Evolutionary conservation across 2,888 invertebrate species (phyloP).

Genomic region (Panzeria rudis): DNA sequence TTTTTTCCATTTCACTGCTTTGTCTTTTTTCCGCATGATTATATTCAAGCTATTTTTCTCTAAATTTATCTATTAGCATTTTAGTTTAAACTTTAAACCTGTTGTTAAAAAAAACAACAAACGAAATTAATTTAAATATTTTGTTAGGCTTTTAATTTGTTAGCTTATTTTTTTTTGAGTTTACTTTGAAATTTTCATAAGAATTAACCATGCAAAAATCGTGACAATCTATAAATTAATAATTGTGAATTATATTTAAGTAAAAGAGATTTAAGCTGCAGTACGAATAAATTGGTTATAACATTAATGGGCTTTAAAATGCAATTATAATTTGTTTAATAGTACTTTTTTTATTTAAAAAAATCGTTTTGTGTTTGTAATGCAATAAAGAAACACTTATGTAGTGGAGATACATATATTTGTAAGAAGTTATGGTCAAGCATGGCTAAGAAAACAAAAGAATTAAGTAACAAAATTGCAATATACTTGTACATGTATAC

Average conservation of each 20-base stretch:
- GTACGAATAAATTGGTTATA: constrained; percentile 37
- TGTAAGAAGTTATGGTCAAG: too few species aligned
- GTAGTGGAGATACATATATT: too few species aligned
- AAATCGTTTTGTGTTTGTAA: too few species aligned
- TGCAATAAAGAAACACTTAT: too few species aligned
- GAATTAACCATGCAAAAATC: constrained; percentile 61
- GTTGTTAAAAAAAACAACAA: constrained; percentile 46
- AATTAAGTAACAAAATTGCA: constrained; percentile 44
- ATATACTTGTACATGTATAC: too few species aligned
- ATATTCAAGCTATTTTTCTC: not conserved
- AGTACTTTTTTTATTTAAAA: constrained; percentile 21
- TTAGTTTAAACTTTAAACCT: constrained; percentile 23
- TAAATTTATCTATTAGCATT: not conserved
- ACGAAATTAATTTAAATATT: constrained; percentile 68
- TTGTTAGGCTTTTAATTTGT: constrained; percentile 64
- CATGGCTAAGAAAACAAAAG: constrained; percentile 19
- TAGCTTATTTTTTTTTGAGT: constrained; percentile 26
- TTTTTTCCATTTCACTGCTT: constrained; percentile 27
- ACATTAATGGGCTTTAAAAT: constrained; percentile 48
- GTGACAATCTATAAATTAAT: constrained; percentile 71
- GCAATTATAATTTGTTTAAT: constrained; percentile 36
- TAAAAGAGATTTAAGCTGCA: constrained; percentile 2
- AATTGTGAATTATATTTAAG: constrained; percentile 67
- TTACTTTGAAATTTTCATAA: constrained; percentile 37
- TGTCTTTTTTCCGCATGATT: not conserved